Evolutionary conservation across 1,140 invertebrate species (phyloP), one percentile per base, ranked within the genome.

Genomic region (Diabrotica undecimpunctata): DNA sequence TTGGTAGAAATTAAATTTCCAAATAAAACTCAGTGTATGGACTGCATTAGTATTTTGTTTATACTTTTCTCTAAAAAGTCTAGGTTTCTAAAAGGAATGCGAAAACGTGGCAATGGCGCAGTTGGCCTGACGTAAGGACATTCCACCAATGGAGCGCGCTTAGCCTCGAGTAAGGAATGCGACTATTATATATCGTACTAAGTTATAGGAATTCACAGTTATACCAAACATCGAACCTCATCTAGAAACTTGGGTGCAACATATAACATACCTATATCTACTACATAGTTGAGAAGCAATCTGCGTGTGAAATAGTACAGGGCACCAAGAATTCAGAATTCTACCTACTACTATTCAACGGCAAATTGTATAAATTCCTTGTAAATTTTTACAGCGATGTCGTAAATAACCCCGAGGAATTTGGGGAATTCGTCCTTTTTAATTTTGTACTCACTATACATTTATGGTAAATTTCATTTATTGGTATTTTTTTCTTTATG

Each of bases 101-200:
- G 2, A 13, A 54, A 11, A 50, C 38, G 14, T 35, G 58, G 38
- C 58, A 60, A 60, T 38, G 41, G 8, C 13, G 58, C 25, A 60
- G 12, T 60, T 64, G 56, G 50, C 25, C 50, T 68, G 66, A 71
- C 70, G 70, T 71, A 66, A 68, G 50, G n/a, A 53, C 37, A 37
- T 54, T 60, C 55, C 35, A 68, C 70, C 70, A 71, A 71, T 71
- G 63, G 54, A 38, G 63, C 14, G 61, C 52, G 54, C 54, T 67
- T 66, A 68, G 62, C 65, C 70, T 69, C 65, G 58, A 64, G 63
- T 58, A 53, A 65, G 65, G 70, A 71, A 71, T 71, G 66, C 70
- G 66, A 64, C 70, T 68, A 64, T 67, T 61, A 66, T 61, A 66
- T 68, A 68, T 61, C 63, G 70, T 69, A 67, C 54, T 66, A 62